These are phyloP conservation scores for Seira musarum DNA, from an alignment of 2,888 invertebrate species.

Conservation along the genomic window DNA sequence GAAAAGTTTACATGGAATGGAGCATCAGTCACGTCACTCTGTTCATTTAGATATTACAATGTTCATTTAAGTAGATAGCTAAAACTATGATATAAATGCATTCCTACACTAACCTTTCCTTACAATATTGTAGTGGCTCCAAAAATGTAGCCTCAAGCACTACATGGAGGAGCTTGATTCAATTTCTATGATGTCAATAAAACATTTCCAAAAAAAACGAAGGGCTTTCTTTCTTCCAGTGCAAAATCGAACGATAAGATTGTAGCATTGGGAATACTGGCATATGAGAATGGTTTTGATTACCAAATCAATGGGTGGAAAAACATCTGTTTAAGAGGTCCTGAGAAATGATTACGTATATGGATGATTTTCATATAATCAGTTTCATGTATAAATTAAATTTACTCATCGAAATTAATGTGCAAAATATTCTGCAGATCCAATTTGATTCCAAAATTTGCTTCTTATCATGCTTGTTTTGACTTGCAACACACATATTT, in stretches of 20 bases:
- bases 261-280: constrained; percentile 17
- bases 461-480: no score
- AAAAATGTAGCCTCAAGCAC: constrained; percentile 45
- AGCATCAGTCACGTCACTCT: constrained; percentile 59
- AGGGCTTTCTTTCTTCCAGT: background rate
- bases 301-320: background rate
- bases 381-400: no score
- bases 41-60: constrained; percentile 12
- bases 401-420: no score
- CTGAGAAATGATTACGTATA: no score
- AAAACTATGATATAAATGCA: constrained; percentile 18
- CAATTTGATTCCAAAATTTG: no score
- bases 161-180: constrained; percentile 47
- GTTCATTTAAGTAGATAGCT: constrained; percentile 3
- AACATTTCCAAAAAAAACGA: background rate
- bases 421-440: no score
- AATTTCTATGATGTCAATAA: background rate
- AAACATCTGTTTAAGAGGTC: background rate
- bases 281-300: background rate
- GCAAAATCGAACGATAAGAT: background rate
- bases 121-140: constrained; percentile 27
- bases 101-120: background rate
- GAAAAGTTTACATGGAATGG: background rate
- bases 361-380: no score
- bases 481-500: no score